Evolutionary conservation across 1,140 invertebrate species (phyloP).

Genomic region (Calephelis nemesis): DNA sequence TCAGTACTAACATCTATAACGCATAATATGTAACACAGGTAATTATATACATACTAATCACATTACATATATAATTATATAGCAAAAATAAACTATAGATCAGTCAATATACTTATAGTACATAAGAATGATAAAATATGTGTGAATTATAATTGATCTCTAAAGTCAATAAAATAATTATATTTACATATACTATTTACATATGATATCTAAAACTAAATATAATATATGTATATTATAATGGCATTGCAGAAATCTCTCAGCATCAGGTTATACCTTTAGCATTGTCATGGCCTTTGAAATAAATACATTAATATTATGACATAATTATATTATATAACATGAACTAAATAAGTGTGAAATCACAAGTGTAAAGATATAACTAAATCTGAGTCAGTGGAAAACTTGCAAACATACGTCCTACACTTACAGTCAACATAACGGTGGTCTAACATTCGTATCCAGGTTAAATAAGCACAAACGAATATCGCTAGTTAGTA

Average conservation of each 20-base stretch:
- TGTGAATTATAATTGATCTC: constrained; percentile 10
- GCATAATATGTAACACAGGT: constrained; percentile 10
- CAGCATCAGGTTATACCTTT: no score
- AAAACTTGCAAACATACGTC: background rate
- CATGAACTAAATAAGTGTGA: no score
- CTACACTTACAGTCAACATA: constrained; percentile 33
- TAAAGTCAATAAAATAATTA: constrained; percentile 7
- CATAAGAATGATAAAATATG: no score
- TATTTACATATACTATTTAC: constrained; percentile 11
- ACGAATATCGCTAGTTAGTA: constrained; percentile 31
- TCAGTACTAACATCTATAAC: constrained; percentile 5
- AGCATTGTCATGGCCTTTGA: background rate
- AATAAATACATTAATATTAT: constrained; percentile 30
- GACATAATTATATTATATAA: constrained; percentile 25
- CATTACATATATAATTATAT: constrained; percentile 25
- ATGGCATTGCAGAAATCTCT: no score
- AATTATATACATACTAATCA: constrained; percentile 21
- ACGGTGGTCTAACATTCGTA: constrained; percentile 36
- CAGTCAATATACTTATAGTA: no score
- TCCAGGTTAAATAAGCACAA: constrained; percentile 33
- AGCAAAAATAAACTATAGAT: constrained; percentile 23
- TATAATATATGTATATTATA: constrained; percentile 18
- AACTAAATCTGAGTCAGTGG: constrained; percentile 25
- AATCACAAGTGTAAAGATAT: constrained; percentile 25
- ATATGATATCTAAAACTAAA: constrained; percentile 27